Conservation (phyloP, 2,113 vertebrate genomes). For the Excalfactoria chinensis region DNA sequence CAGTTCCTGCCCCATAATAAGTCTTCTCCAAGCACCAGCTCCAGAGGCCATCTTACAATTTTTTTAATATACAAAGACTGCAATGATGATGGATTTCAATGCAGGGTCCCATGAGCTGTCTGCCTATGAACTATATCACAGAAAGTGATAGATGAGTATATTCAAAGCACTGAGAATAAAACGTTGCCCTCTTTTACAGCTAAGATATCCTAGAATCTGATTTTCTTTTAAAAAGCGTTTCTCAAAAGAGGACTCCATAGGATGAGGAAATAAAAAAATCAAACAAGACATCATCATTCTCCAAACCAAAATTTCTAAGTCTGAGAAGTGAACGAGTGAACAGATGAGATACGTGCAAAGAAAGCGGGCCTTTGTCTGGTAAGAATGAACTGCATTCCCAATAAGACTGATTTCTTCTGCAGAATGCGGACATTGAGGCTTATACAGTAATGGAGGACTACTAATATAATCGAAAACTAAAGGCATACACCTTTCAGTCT, state of each 20-base stretch:
- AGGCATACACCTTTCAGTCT: slow-evolving; percentile 66
- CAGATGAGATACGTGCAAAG: slow-evolving; percentile 17
- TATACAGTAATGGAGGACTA: slow-evolving; percentile 47
- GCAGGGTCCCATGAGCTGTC: background rate
- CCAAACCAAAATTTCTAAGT: background rate
- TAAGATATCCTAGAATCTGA: background rate
- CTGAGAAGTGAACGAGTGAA: slow-evolving; percentile 16
- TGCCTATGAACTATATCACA: background rate
- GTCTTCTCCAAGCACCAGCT: background rate
- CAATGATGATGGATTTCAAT: background rate
- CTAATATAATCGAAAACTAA: slow-evolving; percentile 68
- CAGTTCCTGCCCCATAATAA: background rate
- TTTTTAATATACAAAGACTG: background rate
- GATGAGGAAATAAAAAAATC: background rate
- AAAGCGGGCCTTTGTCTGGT: background rate
- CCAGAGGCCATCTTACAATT: background rate
- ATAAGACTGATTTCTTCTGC: background rate
- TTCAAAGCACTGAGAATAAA: background rate
- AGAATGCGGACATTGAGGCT: slow-evolving; percentile 5
- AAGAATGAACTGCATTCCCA: slow-evolving; percentile 40
- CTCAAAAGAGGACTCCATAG: background rate
- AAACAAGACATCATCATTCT: background rate
- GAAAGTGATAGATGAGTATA: background rate
- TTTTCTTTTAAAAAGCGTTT: background rate
- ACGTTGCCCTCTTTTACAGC: background rate